Conservation (phyloP, 2,888 invertebrate genomes). For the Petrolisthes cinctipes region DNA sequence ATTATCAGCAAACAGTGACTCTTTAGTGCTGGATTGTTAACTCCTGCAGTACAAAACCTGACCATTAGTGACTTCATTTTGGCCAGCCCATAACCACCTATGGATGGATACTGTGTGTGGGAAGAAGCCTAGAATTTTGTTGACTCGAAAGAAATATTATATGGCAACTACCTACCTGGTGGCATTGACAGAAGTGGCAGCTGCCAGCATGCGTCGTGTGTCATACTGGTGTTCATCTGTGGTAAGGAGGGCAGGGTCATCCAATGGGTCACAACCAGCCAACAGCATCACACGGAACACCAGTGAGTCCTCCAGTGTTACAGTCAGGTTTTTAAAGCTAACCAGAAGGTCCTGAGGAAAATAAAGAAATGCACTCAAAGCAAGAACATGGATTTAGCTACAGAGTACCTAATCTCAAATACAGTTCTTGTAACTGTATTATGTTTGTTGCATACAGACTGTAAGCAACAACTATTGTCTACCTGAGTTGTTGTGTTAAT, state of each 20-base stretch:
- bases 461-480: too few relatives aligned
- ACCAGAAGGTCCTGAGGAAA: conserved; percentile 79
- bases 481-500: too few relatives aligned
- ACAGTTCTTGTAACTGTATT: too few relatives aligned
- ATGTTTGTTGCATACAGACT: too few relatives aligned
- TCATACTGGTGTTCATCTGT: conserved; percentile 84
- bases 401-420: too few relatives aligned
- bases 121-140: too few relatives aligned
- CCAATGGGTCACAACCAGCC: conserved; percentile 71
- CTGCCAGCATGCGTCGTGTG: conserved; percentile 82
- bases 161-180: conserved; percentile 69
- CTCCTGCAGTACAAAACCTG: neutral
- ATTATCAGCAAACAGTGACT: too few relatives aligned
- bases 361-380: conserved; percentile 9
- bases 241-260: conserved; percentile 74
- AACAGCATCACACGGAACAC: conserved; percentile 78
- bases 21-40: too few relatives aligned
- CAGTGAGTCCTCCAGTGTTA: conserved; percentile 89
- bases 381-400: too few relatives aligned
- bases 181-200: conserved; percentile 84
- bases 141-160: conserved; percentile 73
- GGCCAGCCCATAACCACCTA: too few relatives aligned
- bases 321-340: conserved; percentile 83
- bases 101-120: too few relatives aligned
- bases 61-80: neutral